Evolutionary conservation across 1,140 invertebrate species (phyloP).

Genomic region (Manduca sexta): DNA sequence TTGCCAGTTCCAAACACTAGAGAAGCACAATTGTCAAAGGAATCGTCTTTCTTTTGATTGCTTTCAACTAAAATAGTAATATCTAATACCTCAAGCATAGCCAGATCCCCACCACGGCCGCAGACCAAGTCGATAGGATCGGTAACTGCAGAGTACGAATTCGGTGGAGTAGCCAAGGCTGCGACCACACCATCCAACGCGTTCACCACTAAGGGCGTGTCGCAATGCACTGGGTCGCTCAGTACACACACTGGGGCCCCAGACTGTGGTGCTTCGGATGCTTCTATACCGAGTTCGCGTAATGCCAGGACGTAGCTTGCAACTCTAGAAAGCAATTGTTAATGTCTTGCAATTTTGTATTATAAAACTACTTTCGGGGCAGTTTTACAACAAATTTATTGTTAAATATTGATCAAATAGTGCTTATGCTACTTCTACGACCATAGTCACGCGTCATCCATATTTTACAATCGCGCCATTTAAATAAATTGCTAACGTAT

Average conservation of each 20-base stretch:
- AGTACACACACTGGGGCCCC: conserved; percentile 74
- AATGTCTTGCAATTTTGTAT: too few species aligned
- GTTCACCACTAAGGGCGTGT: conserved; percentile 69
- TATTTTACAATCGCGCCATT: too few species aligned
- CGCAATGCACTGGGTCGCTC: conserved; percentile 75
- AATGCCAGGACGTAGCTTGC: conserved; percentile 74
- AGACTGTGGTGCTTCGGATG: conserved; percentile 42
- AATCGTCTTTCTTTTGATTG: too few species aligned
- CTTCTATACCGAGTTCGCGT: conserved; percentile 66
- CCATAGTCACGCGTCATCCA: too few species aligned
- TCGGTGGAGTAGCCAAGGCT: conserved; percentile 82
- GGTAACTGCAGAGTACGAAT: conserved; percentile 82
- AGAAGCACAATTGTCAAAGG: too few species aligned
- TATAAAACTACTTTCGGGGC: too few species aligned
- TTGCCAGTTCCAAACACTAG: too few species aligned
- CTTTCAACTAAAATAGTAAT: too few species aligned
- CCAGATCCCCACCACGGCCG: conserved; percentile 78
- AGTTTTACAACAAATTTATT: too few species aligned
- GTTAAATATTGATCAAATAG: too few species aligned
- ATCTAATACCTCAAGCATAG: conserved; percentile 75
- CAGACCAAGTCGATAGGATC: conserved; percentile 84
- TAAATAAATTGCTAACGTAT: too few species aligned
- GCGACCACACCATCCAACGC: conserved; percentile 80
- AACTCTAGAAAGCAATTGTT: conserved; percentile 33
- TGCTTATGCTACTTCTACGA: too few species aligned